phyloP scores from a whole-genome alignment of 2,113 vertebrate genomes.

The Myrmecobius fasciatus region DNA sequence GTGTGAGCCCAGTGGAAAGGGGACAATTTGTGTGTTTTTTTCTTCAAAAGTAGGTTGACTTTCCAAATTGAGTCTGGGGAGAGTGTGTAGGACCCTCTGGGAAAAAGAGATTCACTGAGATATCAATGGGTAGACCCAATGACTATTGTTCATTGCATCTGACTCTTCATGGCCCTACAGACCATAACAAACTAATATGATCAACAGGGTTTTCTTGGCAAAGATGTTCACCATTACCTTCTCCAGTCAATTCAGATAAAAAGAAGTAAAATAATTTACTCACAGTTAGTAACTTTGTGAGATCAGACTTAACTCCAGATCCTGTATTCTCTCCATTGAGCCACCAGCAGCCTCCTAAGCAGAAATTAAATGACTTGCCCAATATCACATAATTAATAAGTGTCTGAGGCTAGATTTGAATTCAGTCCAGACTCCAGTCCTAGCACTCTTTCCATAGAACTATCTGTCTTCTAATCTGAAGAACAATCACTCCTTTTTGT shows the following conservation, averaged over 20 bases:
- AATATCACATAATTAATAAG: background rate
- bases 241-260: background rate
- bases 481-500: too few relatives aligned
- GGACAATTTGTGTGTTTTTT: too few relatives aligned
- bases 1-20: background rate
- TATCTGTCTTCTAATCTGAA: too few relatives aligned
- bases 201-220: too few relatives aligned
- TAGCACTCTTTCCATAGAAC: background rate
- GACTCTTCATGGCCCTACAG: too few relatives aligned
- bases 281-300: background rate
- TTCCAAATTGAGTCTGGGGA: too few relatives aligned
- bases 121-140: too few relatives aligned
- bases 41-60: background rate
- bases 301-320: background rate
- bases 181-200: background rate
- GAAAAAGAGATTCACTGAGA: background rate
- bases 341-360: background rate
- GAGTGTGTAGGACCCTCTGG: background rate
- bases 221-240: background rate
- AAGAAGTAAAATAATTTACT: background rate
- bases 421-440: background rate
- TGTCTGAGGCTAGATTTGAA: background rate
- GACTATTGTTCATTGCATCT: background rate
- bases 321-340: background rate
- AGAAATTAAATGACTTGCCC: background rate